Conservation (phyloP, 2,113 vertebrate species). For the Pituophis catenifer region DNA sequence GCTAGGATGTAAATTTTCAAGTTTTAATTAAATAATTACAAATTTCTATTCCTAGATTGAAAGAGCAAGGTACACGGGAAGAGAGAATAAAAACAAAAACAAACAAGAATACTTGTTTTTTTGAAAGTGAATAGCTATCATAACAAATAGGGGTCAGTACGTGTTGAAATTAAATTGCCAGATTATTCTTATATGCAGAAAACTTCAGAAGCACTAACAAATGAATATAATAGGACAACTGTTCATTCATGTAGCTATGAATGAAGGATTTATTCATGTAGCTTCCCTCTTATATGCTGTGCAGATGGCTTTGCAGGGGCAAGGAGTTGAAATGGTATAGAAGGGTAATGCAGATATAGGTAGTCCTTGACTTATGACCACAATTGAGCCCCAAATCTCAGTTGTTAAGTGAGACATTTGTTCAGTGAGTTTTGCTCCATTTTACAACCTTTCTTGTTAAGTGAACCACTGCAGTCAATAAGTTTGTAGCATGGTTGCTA, state of each 20-base stretch:
- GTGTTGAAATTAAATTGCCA: neutral
- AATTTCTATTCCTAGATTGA: neutral
- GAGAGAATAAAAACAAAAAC: neutral
- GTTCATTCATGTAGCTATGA: neutral
- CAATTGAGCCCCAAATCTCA: too few species aligned
- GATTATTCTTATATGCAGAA: neutral
- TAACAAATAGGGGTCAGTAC: neutral
- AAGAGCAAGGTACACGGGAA: neutral
- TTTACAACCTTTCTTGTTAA: too few species aligned
- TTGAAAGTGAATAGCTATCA: neutral
- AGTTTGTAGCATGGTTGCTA: too few species aligned
- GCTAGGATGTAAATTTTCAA: neutral
- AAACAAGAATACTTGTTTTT: neutral
- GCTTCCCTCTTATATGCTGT: neutral
- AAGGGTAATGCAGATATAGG: neutral
- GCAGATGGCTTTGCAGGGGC: neutral
- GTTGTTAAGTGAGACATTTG: too few species aligned
- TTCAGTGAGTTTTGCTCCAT: too few species aligned
- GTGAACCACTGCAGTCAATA: too few species aligned
- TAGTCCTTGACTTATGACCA: too few species aligned
- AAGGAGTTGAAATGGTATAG: neutral
- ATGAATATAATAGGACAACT: neutral
- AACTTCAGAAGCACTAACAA: neutral
- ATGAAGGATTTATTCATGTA: neutral
- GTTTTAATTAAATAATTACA: conserved; percentile 19